phyloP scores from a whole-genome alignment of 2,113 vertebrate species.

The Poicephalus gulielmi region DNA sequence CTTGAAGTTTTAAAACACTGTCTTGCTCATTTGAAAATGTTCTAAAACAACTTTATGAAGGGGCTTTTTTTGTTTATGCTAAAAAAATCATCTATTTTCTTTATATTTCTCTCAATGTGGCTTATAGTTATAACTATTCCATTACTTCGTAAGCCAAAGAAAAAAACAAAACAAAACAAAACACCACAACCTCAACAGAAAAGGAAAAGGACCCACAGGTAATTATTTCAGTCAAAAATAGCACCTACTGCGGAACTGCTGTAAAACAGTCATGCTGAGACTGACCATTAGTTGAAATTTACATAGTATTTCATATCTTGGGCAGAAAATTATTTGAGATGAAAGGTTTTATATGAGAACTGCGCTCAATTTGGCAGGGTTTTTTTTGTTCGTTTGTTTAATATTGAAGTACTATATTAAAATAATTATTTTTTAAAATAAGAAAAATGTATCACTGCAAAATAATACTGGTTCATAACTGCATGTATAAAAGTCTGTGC shows the following conservation, averaged over 20 bases:
- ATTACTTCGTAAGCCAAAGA: neutral
- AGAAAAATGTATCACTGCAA: neutral
- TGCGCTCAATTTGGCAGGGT: neutral
- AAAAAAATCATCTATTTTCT: neutral
- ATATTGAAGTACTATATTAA: neutral
- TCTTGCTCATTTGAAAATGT: neutral
- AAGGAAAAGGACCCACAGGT: neutral
- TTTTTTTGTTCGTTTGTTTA: neutral
- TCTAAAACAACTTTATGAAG: neutral
- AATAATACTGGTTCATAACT: neutral
- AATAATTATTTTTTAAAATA: neutral
- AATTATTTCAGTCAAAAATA: neutral
- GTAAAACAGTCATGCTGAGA: neutral
- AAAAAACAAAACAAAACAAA: neutral
- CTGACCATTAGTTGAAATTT: neutral
- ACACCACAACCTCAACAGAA: neutral
- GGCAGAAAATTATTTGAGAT: neutral
- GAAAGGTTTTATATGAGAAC: neutral
- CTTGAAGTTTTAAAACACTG: conserved; percentile 25
- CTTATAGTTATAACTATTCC: neutral
- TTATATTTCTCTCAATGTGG: neutral
- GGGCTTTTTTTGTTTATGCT: neutral
- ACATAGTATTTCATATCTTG: neutral
- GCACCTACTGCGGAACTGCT: neutral
- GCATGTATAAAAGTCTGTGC: neutral